Base-by-base conservation (phyloP, 2,797 vertebrate species). In the Oophaga sylvatica region DNA sequence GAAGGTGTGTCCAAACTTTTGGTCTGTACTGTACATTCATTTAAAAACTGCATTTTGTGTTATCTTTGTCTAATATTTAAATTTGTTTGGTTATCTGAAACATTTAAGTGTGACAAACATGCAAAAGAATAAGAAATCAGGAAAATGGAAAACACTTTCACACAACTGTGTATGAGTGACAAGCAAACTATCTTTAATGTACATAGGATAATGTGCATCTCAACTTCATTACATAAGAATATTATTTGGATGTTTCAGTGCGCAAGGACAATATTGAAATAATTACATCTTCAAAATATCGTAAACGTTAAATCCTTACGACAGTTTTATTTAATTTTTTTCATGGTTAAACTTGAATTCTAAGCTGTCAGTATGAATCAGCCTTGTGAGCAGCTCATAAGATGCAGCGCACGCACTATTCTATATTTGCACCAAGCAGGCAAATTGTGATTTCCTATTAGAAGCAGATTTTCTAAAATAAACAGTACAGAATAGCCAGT, bases 291-390 rank as follows among this genome's bases (percentile, higher is more conserved):
- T 29, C 67, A 31, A 4, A 35, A 35, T 26, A 26, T 9, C 48
- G 22, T 6, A 77, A n/a, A 22, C 19, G 1, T 57, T 0, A 29
- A 60, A 60, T 29, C 53, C 56, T 2, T 29, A 26, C 2, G 26
- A 20, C 16, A 9, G 11, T 1, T 16, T 22, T 16, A 20, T 70
- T 82, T 57, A 56, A 31, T 85, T 76, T 85, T 76, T 63, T 22
- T 68, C 6, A 67, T 85, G 75, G 22, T 78, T 85, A 65, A 19
- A 79, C n/a, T 57, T 53, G 5, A 79, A 62, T 85, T 85, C n/a
- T 19, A 65, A 85, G 75, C 75, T 59, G 76, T 59, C 84, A 79
- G 35, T 53, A 15, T 57, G 41, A 77, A 85, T 85, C 62, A 85
- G 84, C 48, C 19, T 35, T 68, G 75, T 67, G 41, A 56, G 62